Percentiles rank a stretch among this genome's conserved stretches.
Evolutionary conservation across 2,113 vertebrate genomes (phyloP).

Genomic region (Takifugu flavidus): DNA sequence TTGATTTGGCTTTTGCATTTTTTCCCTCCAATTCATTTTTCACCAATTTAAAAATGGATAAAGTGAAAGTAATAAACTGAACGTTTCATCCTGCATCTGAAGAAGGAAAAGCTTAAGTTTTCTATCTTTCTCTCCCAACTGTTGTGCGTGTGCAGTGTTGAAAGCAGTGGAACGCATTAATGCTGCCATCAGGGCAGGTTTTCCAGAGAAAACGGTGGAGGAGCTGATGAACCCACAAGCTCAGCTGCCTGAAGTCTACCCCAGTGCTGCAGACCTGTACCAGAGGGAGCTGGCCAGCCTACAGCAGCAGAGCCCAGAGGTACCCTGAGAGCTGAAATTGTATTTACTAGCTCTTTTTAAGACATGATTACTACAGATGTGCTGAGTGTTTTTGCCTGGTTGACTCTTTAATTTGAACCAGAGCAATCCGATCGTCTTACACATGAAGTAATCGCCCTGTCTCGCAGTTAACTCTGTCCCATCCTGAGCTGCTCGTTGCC

Average conservation of each 20-base stretch:
- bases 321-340: constrained; percentile 31
- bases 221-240: constrained; percentile 92
- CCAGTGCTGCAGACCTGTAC: constrained; percentile 87
- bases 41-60: too few species aligned
- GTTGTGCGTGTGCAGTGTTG: constrained; percentile 72
- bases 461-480: constrained; percentile 83
- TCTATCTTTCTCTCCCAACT: neutral
- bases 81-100: too few species aligned
- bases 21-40: too few species aligned
- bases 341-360: too few species aligned
- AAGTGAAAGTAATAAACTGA: too few species aligned
- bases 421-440: neutral
- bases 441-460: neutral
- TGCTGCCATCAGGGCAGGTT: constrained; percentile 78
- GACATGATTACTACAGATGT: too few species aligned
- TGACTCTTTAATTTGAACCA: too few species aligned
- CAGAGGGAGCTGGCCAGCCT: constrained; percentile 88
- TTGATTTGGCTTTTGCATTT: too few species aligned
- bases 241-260: constrained; percentile 89
- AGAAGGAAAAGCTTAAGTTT: neutral
- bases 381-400: too few species aligned
- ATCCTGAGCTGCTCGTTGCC: constrained; percentile 89
- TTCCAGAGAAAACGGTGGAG: constrained; percentile 83
- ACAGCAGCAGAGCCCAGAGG: constrained; percentile 90
- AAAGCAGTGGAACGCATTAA: constrained; percentile 87